phyloP scores from a whole-genome alignment of 2,797 vertebrate genomes.

The Coluber constrictor region DNA sequence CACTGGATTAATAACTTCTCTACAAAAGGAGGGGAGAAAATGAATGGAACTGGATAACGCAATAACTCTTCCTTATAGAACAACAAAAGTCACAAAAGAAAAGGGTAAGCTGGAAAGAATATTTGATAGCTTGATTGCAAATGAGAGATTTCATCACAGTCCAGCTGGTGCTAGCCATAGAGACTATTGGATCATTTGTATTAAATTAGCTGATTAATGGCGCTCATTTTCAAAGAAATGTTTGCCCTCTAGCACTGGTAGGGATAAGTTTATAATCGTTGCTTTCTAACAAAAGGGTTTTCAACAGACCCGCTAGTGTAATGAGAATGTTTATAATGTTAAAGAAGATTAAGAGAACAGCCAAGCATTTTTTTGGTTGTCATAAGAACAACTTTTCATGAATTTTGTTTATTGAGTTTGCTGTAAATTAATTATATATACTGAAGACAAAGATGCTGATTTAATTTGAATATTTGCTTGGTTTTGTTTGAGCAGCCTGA shows the following conservation, averaged over 20 bases:
- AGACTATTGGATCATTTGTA: conserved; percentile 48
- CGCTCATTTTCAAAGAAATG: conserved; percentile 62
- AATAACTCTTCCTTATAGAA: background rate
- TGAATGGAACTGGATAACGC: background rate
- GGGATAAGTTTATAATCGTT: conserved; percentile 62
- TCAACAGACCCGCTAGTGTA: conserved; percentile 59
- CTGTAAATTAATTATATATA: conserved; percentile 69
- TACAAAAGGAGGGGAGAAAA: background rate
- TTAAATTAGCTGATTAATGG: conserved; percentile 58
- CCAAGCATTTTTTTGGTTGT: conserved; percentile 59
- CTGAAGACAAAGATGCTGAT: conserved; percentile 62
- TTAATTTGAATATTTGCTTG: conserved; percentile 69
- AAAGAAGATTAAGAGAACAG: conserved; percentile 65
- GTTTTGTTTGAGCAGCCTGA: conserved; percentile 62
- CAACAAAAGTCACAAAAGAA: conserved; percentile 2
- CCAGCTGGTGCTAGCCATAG: conserved; percentile 38
- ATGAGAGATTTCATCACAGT: conserved; percentile 30
- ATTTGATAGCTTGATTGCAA: conserved; percentile 33
- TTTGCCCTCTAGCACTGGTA: conserved; percentile 47
- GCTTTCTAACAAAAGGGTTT: conserved; percentile 55
- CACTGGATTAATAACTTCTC: background rate
- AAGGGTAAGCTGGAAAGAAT: background rate
- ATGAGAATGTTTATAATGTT: conserved; percentile 54
- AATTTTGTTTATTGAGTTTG: conserved; percentile 58
- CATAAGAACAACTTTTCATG: conserved; percentile 60